Base-by-base conservation (phyloP, 2,888 invertebrate species). In the Agrotis puta region DNA sequence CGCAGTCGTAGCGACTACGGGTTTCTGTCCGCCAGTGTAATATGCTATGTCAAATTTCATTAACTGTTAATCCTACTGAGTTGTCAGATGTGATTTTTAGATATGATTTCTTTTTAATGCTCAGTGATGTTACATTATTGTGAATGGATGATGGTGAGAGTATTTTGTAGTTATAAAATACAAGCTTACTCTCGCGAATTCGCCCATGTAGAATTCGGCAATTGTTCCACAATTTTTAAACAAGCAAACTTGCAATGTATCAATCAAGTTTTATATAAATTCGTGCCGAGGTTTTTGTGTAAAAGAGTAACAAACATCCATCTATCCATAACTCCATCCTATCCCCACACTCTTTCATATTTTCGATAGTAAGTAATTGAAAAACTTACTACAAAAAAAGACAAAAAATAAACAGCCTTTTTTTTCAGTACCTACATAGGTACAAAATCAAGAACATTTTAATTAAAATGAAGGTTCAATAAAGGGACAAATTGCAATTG, bases 41-140 rank as follows among this genome's bases (percentile, higher is more conserved):
- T 0, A 73, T 33, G 59, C 54, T 74, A 56, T 54, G 66, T 67
- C 79, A 79, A 67, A 43, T 74, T 66, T 22, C 51, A 66, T 74
- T 64, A 77, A 59, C n/a, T 63, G 14, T 24, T 58, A 48, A 64
- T 57, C 16, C 4, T 56, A 45, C 16, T 22, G n/a, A 59, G 51
- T 51, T 53, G 79, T 54, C 65, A 61, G 64, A 79, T 39, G 20
- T 33, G 50, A 67, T 54, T 54, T 54, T 61, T 16, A 0, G 6
- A 33, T 20, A 22, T 53, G 56, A 71, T 65, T 78, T 78, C 39
- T 64, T 43, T 64, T 78, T 45, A 58, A 57, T 64, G 39, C 7
- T 43, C 6, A 27, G 14, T 54, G 50, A 27, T 57, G 20, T 59
- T 24, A 53, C 16, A 3, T 53, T n/a, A 33, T 75, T 50, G 9